Evolutionary conservation across 35 echinoderm and acorn worm species (phyloP).

Genomic region (Anneissia japonica): DNA sequence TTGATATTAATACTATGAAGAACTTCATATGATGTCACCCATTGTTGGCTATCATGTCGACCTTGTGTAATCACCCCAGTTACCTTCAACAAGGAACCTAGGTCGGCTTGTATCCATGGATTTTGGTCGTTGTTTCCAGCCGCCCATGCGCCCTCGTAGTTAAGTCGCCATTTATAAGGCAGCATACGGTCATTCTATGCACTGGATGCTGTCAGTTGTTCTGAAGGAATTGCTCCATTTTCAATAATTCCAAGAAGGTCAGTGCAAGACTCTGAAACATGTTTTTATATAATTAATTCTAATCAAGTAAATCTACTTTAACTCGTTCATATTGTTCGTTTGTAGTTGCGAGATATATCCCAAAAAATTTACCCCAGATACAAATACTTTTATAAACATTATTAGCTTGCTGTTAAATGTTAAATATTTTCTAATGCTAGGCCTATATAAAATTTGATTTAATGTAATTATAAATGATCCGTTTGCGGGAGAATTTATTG

Average conservation of each 20-base stretch:
- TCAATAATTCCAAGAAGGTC: neutral
- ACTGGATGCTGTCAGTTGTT: neutral
- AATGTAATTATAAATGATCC: no score
- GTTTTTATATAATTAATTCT: no score
- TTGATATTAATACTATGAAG: neutral
- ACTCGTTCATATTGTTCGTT: no score
- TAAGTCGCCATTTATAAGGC: neutral
- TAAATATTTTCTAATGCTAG: no score
- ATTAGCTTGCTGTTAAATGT: no score
- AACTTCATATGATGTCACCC: neutral
- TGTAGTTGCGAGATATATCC: no score
- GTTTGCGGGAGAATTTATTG: no score
- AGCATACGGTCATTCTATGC: neutral
- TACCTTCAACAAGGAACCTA: neutral
- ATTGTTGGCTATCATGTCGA: neutral
- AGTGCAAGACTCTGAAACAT: neutral
- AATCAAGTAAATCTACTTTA: no score
- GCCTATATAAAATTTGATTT: no score
- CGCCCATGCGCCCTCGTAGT: neutral
- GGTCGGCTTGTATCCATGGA: conserved; percentile 9
- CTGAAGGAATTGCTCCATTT: neutral
- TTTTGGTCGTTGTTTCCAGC: neutral
- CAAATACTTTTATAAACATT: no score
- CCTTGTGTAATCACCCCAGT: conserved; percentile 20
- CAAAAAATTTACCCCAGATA: no score